A percentile compares a stretch with the other conserved stretches of the same genome.
Evolutionary conservation across 2,888 invertebrate genomes (phyloP).

Genomic region (Ariolimax columbianus): DNA sequence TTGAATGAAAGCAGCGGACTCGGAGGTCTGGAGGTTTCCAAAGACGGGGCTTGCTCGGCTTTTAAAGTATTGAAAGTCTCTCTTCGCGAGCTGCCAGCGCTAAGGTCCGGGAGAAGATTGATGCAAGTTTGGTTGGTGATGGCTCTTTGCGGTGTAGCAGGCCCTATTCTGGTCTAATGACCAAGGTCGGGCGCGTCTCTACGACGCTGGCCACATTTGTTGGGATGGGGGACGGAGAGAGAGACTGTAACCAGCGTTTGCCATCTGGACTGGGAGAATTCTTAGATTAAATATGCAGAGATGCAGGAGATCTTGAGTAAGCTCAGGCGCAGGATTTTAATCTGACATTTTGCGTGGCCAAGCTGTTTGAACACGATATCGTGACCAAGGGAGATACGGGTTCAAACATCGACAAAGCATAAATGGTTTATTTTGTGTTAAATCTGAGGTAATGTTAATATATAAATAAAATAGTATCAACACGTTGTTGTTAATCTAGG

Average conservation of each 20-base stretch:
- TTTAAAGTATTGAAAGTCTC: constrained; percentile 22
- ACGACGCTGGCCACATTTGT: constrained; percentile 33
- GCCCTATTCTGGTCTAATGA: constrained; percentile 43
- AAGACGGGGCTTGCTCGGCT: neutral
- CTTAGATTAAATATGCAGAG: constrained; percentile 26
- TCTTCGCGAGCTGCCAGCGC: constrained; percentile 4
- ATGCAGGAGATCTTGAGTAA: constrained; percentile 10
- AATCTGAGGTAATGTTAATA: too few species aligned
- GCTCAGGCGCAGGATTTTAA: neutral
- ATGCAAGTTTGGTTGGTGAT: constrained; percentile 45
- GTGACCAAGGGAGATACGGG: too few species aligned
- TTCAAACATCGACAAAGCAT: too few species aligned
- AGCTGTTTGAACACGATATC: too few species aligned
- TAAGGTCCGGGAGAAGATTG: constrained; percentile 45
- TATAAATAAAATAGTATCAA: too few species aligned
- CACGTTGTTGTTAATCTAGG: too few species aligned
- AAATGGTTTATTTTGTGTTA: too few species aligned
- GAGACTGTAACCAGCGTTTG: neutral
- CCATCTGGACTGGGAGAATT: constrained; percentile 28
- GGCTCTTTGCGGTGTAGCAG: constrained; percentile 28
- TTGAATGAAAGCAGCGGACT: constrained; percentile 31
- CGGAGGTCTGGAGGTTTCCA: constrained; percentile 17
- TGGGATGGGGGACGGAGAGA: neutral
- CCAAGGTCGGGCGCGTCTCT: constrained; percentile 37
- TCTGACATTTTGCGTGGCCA: neutral